These are phyloP conservation scores for Danaus melanippus DNA, from an alignment of 1,140 invertebrate species.

Conservation along the genomic window DNA sequence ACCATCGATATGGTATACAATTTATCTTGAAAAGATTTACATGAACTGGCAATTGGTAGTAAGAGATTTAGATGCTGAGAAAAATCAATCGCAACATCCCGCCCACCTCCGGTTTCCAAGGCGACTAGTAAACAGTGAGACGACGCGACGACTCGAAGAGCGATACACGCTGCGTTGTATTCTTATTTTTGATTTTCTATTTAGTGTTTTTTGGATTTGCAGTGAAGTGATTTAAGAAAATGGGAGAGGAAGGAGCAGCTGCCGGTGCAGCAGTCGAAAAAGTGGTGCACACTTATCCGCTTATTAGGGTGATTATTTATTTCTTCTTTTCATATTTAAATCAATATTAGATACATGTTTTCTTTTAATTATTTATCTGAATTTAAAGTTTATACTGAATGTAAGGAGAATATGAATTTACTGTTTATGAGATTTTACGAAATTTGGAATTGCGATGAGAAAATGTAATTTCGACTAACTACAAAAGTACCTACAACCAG, in stretches of 20 bases:
- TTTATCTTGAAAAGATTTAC: too few species aligned
- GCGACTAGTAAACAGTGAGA: slow-evolving; percentile 65
- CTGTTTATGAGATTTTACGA: too few species aligned
- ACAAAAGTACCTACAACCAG: too few species aligned
- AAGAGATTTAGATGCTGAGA: slow-evolving; percentile 29
- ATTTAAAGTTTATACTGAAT: too few species aligned
- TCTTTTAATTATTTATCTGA: neutral
- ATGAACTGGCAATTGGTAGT: slow-evolving; percentile 16
- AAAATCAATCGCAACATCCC: slow-evolving; percentile 66
- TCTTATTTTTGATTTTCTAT: slow-evolving; percentile 23
- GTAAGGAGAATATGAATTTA: too few species aligned
- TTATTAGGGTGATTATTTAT: slow-evolving; percentile 75
- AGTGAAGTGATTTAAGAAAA: slow-evolving; percentile 43
- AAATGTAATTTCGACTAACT: too few species aligned
- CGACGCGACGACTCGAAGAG: slow-evolving; percentile 40
- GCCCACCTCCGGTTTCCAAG: slow-evolving; percentile 56
- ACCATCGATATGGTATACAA: too few species aligned
- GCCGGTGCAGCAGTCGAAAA: slow-evolving; percentile 74
- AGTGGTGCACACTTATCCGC: slow-evolving; percentile 81
- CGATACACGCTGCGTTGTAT: slow-evolving; percentile 26
- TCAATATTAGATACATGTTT: slow-evolving; percentile 1
- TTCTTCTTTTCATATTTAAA: neutral
- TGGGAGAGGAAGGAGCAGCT: slow-evolving; percentile 58
- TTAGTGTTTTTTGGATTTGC: slow-evolving; percentile 17
- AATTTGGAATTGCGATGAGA: too few species aligned